Base-by-base conservation (phyloP, 2,113 vertebrate genomes). In the Sebastes fasciatus region DNA sequence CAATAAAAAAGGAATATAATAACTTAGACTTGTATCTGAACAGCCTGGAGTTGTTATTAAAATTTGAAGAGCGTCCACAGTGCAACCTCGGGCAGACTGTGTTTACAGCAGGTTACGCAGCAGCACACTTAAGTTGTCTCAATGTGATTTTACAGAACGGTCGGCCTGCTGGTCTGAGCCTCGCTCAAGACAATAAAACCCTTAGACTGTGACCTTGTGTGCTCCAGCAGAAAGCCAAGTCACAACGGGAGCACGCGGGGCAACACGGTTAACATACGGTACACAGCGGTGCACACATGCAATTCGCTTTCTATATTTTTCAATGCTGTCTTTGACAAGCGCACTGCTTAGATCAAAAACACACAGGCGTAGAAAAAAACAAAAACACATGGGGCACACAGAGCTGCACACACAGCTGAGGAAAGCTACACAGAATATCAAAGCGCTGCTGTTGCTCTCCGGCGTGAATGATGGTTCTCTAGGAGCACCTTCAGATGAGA, bases 401-500 rank as follows among this genome's bases (percentile, higher is more conserved):
- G 14, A 14, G 54, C 64, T 14, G 60, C 74, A 54, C 4, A 40
- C 74, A 54, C 2, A 77, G 57, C 76, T 43, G 16, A 26, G 60
- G 51, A 46, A 62, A 70, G 61, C 73, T 68, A 80, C 66, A 82
- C 12, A n/a, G 71, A 85, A 90, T 84, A 86, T 83, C 87, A 88
- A 87, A 91, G 86, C 10, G 5, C 23, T 51, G 69, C 9, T 17
- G 70, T 76, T 49, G 60, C 86, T 69, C 75, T 81, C 26, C 66
- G 52, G 79, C 19, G 43, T 92, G 89, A 92, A 43, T 87, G 86
- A 93, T 93, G 81, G 43, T 84, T 75, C 82, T 86, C 48, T 49
- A 42, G 58, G 61, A 86, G 79, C 86, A 71, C 74, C 88, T 80
- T 88, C 79, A 86, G 82, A 85, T 71, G 80, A 84, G 89, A 79